A percentile compares a stretch with the other conserved stretches of the same genome.
Conservation (phyloP, 2,113 vertebrate genomes). For the Vidua macroura region DNA sequence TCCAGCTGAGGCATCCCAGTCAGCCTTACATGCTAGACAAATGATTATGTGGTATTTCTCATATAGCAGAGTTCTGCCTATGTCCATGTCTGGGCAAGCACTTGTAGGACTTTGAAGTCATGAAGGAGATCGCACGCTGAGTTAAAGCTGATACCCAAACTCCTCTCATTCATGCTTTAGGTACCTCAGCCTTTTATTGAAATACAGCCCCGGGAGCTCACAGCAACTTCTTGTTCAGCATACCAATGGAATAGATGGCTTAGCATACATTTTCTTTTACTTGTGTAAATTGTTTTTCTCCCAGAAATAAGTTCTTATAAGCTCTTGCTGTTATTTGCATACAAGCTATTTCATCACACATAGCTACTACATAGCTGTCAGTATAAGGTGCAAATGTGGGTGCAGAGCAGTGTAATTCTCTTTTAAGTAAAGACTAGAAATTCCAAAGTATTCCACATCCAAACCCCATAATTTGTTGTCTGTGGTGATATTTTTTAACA, state of each 20-base stretch:
- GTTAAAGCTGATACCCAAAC: neutral
- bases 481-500: neutral
- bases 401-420: neutral
- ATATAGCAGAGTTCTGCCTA: neutral
- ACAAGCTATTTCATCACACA: fast-evolving
- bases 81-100: neutral
- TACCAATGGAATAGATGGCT: neutral
- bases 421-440: neutral
- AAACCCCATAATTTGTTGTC: neutral
- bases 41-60: neutral
- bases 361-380: neutral
- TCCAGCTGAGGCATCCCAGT: neutral
- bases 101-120: neutral
- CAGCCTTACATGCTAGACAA: neutral
- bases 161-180: neutral
- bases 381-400: neutral
- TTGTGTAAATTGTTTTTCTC: neutral
- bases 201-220: neutral
- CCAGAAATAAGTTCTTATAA: neutral
- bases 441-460: neutral
- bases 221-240: neutral
- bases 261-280: neutral
- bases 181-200: neutral
- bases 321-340: neutral
- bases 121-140: neutral